phyloP scores from a whole-genome alignment of 2,113 vertebrate species.

The Lophotis ruficrista region DNA sequence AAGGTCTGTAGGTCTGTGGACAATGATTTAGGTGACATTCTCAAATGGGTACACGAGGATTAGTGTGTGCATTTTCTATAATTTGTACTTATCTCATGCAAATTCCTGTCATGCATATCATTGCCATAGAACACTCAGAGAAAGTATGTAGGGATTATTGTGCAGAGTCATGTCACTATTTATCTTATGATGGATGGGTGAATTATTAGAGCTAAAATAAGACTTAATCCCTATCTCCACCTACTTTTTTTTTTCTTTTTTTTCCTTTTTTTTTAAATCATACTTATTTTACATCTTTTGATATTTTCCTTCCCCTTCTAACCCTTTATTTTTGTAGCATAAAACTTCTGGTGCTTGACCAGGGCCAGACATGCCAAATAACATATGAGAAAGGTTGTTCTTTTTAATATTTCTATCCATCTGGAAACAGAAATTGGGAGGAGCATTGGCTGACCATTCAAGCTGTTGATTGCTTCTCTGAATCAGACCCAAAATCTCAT shows the following conservation, averaged over 20 bases:
- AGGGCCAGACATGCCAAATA: background rate
- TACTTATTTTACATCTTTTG: background rate
- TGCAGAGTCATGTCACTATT: background rate
- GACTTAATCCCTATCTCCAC: background rate
- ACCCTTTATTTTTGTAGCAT: background rate
- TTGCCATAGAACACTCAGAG: background rate
- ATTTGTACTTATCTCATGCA: slow-evolving; percentile 17
- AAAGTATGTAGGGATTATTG: background rate
- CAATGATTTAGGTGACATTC: background rate
- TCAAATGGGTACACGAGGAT: background rate
- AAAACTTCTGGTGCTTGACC: background rate
- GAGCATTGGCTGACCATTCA: background rate
- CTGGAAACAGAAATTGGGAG: slow-evolving; percentile 17
- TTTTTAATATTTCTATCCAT: slow-evolving; percentile 18
- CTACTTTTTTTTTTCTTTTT: background rate
- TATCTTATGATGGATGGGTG: slow-evolving; percentile 1
- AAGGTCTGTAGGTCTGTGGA: background rate
- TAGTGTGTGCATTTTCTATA: background rate
- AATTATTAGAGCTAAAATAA: slow-evolving; percentile 22
- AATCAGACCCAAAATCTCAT: slow-evolving; percentile 2
- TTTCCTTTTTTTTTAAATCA: background rate
- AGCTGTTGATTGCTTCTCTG: slow-evolving; percentile 10
- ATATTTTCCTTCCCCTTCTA: background rate
- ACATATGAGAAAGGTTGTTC: background rate
- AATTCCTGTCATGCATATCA: slow-evolving; percentile 21